phyloP scores from a whole-genome alignment of 2,113 vertebrate genomes.

The Micromys minutus region DNA sequence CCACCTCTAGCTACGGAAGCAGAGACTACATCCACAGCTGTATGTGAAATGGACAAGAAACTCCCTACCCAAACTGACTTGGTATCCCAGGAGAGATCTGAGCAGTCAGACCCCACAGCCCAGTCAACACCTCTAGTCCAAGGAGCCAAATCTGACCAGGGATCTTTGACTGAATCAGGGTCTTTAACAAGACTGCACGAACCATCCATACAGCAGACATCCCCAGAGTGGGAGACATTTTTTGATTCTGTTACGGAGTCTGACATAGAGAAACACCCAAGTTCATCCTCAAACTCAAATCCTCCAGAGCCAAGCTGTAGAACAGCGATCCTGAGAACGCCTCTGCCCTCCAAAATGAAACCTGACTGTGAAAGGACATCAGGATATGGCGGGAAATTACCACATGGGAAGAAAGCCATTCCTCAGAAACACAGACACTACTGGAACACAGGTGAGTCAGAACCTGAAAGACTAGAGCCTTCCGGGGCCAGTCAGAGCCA shows the following conservation, averaged over 20 bases:
- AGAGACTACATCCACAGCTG: background rate
- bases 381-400: background rate
- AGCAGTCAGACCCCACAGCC: background rate
- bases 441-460: conserved; percentile 63
- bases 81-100: background rate
- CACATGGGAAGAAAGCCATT: background rate
- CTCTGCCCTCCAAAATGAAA: background rate
- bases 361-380: background rate
- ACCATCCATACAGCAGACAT: background rate
- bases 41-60: background rate
- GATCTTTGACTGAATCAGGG: background rate
- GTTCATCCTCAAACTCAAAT: background rate
- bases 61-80: background rate
- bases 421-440: conserved; percentile 9
- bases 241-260: conserved; percentile 49
- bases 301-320: rapidly evolving
- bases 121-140: background rate
- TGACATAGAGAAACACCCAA: background rate
- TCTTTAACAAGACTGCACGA: conserved; percentile 37
- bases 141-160: background rate
- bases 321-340: background rate
- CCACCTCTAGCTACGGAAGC: conserved; percentile 9
- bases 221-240: conserved; percentile 44
- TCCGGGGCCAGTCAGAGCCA: background rate
- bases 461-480: background rate